Evolutionary conservation across 2,797 vertebrate genomes (phyloP).

Genomic region (Phoxinus dragarum): DNA sequence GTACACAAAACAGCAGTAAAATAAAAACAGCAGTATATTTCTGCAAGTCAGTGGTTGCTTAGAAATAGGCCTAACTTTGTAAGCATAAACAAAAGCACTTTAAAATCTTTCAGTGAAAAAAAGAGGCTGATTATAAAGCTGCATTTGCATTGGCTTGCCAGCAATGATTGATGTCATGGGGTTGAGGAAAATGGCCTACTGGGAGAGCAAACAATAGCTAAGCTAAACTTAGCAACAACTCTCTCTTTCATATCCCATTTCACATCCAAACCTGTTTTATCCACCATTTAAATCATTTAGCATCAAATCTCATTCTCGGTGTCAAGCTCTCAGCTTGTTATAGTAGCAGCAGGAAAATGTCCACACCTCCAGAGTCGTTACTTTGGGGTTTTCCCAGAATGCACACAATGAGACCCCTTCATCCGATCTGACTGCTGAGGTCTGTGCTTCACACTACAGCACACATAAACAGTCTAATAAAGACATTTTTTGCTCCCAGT

Average conservation of each 20-base stretch:
- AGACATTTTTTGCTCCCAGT: conserved; percentile 25
- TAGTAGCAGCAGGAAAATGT: conserved; percentile 33
- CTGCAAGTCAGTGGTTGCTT: neutral
- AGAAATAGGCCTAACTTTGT: neutral
- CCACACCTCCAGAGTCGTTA: conserved; percentile 37
- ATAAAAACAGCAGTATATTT: neutral
- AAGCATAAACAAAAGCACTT: conserved; percentile 5
- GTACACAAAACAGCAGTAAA: neutral
- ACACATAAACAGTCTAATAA: conserved; percentile 28
- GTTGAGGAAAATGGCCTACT: neutral
- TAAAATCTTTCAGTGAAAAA: conserved; percentile 1
- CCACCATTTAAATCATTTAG: conserved; percentile 4
- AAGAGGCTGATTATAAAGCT: conserved; percentile 20
- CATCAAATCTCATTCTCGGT: neutral
- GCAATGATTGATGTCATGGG: conserved; percentile 17
- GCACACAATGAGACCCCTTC: conserved; percentile 46
- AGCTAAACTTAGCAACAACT: conserved; percentile 23
- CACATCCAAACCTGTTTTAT: conserved; percentile 6
- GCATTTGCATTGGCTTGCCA: conserved; percentile 20
- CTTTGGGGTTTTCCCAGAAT: conserved; percentile 39
- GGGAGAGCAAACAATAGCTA: conserved; percentile 23
- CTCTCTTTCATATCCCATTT: conserved; percentile 30
- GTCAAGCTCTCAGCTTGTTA: neutral
- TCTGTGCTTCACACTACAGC: conserved; percentile 31
- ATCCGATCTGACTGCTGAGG: neutral